Evolutionary conservation across 1,140 invertebrate species (phyloP).

Genomic region (Harpegnathos saltator): DNA sequence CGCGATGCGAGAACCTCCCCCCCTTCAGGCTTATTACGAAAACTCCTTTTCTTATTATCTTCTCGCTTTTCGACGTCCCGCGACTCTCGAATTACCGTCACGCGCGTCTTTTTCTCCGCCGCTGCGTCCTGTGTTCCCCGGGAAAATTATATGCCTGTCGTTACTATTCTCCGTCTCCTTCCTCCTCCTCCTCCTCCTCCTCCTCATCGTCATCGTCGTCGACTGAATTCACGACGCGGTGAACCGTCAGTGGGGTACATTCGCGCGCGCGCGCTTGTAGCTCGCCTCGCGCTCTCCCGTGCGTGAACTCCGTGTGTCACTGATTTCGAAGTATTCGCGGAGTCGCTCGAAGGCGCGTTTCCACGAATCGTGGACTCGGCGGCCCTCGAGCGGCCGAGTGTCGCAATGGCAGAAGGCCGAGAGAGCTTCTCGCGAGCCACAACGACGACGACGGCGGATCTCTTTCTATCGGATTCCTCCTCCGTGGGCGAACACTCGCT

Average conservation of each 20-base stretch:
- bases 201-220: constrained; percentile 57
- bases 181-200: constrained; percentile 54
- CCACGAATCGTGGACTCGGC: constrained; percentile 75
- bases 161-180: constrained; percentile 57
- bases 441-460: background rate
- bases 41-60: no score
- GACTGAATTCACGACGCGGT: constrained; percentile 53
- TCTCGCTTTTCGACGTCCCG: no score
- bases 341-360: constrained; percentile 82
- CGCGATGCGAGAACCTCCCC: no score
- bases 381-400: constrained; percentile 60
- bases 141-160: constrained; percentile 62
- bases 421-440: constrained; percentile 72
- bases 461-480: constrained; percentile 5
- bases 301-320: constrained; percentile 68
- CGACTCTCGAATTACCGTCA: no score
- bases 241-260: constrained; percentile 53
- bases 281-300: constrained; percentile 74
- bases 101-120: no score
- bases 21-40: no score
- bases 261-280: constrained; percentile 67
- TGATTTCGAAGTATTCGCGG: constrained; percentile 81
- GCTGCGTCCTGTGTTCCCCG: background rate
- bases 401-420: constrained; percentile 81
- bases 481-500: background rate